Evolutionary conservation across 2,113 vertebrate species (phyloP), one percentile per base, ranked within the genome.

Genomic region (Abramis brama): DNA sequence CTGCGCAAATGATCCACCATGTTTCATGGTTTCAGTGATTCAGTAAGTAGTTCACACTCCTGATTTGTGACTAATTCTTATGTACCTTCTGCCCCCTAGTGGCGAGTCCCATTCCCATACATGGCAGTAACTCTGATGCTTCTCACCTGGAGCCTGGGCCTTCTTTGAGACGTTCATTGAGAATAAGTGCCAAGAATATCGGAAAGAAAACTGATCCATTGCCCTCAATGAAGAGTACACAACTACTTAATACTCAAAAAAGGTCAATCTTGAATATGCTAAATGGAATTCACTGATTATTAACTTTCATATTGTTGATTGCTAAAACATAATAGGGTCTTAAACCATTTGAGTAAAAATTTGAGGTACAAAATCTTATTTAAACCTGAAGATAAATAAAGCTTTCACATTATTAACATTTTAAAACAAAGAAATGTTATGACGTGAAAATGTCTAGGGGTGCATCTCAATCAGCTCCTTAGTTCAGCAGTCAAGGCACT

Each of bases 81-180:
- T 85, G n/a, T 64, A 55, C 30, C 19, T 68, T 55, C 74, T 78
- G 33, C 59, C 83, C 36, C 21, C 60, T 85, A 62, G 74, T 78
- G 83, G 75, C 47, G 30, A 60, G 30, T n/a, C 21, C 9, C 77
- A n/a, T 39, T 39, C 11, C 19, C 33, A 15, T 9, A n/a, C 33
- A 60, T 21, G 12, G 19, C 33, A 60, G 19, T 0, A 27, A 13
- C 19, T 25, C 10, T 0, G 76, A 79, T 43, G 75, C 75, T 55
- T 19, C 50, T 79, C 55, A 25, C 5, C 77, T 13, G 52, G 33
- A 60, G 33, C 1, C 57, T 57, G 55, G 12, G 10, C 19, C 12
- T 12, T 12, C 17, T 45, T 39, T 85, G 47, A 85, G 84, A 59
- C 21, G 43, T 25, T 79, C 84, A 59, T 3, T 57, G 13, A 79